These are phyloP conservation scores for Reticulitermes speratus DNA, from an alignment of 1,140 invertebrate genomes.

Conservation along the genomic window DNA sequence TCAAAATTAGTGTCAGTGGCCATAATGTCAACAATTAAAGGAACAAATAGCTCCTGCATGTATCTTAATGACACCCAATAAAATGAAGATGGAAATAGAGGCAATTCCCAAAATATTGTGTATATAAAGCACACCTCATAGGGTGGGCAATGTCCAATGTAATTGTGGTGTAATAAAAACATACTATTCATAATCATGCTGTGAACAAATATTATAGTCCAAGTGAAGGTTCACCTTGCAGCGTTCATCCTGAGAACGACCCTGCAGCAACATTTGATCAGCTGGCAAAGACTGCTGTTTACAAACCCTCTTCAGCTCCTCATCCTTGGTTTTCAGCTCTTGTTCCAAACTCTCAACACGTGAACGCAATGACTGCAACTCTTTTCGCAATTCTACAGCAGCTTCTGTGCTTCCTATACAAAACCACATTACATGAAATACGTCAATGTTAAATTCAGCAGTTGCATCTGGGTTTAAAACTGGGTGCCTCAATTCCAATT, in stretches of 20 bases:
- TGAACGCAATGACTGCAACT: conserved; percentile 63
- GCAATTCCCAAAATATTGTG: background rate
- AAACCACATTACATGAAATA: background rate
- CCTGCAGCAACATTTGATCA: background rate
- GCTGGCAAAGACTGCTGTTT: conserved; percentile 28
- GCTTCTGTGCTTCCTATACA: conserved; percentile 49
- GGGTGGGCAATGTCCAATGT: too few species aligned
- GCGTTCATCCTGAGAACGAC: conserved; percentile 34
- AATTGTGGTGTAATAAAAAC: too few species aligned
- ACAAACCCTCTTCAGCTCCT: conserved; percentile 61
- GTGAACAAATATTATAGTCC: too few species aligned
- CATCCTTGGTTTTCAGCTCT: conserved; percentile 75
- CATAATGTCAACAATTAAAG: too few species aligned
- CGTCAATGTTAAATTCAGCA: background rate
- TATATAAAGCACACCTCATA: too few species aligned
- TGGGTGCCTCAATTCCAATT: too few species aligned
- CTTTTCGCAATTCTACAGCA: conserved; percentile 55
- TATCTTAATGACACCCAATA: too few species aligned
- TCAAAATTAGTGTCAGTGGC: too few species aligned
- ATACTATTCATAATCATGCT: too few species aligned
- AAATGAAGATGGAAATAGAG: background rate
- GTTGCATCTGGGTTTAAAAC: too few species aligned
- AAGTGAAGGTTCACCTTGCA: conserved; percentile 30
- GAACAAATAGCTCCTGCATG: too few species aligned
- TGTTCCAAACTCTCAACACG: conserved; percentile 74